These are phyloP conservation scores for Hyles euphorbiae DNA, from an alignment of 1,140 invertebrate species.

Conservation along the genomic window DNA sequence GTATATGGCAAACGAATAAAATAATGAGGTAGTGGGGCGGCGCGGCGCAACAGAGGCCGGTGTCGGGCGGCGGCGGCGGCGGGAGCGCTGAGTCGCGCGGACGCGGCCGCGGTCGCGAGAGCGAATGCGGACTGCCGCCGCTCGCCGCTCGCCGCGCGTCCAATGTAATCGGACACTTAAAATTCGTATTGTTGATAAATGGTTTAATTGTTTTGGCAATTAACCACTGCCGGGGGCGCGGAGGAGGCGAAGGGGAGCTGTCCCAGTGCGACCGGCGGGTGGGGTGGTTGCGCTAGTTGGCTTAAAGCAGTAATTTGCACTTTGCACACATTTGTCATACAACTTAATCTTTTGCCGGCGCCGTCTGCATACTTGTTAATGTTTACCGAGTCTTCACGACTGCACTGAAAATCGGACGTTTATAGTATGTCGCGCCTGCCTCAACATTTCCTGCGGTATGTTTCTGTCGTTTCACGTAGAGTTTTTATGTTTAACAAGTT, in stretches of 20 bases:
- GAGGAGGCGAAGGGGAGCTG: conserved; percentile 13
- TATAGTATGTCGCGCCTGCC: no score
- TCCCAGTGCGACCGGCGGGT: conserved; percentile 6
- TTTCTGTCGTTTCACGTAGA: no score
- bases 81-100: not conserved
- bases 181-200: conserved; percentile 66
- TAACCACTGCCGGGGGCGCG: conserved; percentile 32
- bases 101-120: not conserved
- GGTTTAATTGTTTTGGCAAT: conserved; percentile 68
- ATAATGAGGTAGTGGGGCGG: no score
- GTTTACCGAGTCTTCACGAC: no score
- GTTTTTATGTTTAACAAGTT: no score
- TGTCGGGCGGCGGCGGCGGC: no score
- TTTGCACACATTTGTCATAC: conserved; percentile 4
- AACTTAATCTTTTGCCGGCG: conserved; percentile 1
- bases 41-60: no score
- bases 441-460: no score
- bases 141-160: conserved; percentile 26
- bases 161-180: conserved; percentile 61
- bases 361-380: no score
- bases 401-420: no score
- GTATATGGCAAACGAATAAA: no score
- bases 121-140: conserved; percentile 11
- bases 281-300: conserved; percentile 1
- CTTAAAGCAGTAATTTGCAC: not conserved